Evolutionary conservation across 2,113 vertebrate genomes (phyloP), one percentile per base, ranked within the genome.

Genomic region (Serilophus lunatus): DNA sequence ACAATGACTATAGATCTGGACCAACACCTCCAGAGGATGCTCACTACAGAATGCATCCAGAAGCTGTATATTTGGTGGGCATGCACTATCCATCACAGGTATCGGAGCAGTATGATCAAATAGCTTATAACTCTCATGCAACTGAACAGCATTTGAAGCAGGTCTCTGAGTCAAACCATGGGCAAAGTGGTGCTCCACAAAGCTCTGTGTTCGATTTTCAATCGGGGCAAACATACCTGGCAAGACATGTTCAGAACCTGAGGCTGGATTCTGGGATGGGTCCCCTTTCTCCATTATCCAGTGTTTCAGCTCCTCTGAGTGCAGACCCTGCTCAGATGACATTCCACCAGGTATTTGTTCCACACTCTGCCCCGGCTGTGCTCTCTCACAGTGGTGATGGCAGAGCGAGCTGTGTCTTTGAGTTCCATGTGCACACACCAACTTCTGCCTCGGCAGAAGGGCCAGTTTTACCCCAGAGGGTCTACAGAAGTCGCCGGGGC

Each of bases 341-440:
- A n/a, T 98, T 99, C 94, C 98, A 98, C 82, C 97, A 98, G 83
- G 97, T 98, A 22, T 97, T 99, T 93, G 98, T 98, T 95, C 98
- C 99, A 3, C 98, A 98, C 92, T 99, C 99, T 33, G 98, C 99
- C 15, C 99, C 99, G 3, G 98, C 99, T 24, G 98, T 99, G 59
- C 98, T 99, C 91, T 96, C 97, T 13, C 98, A 98, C 26, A 97
- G 97, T 23, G 98, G 59, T 57, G 98, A 98, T 51, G 97, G 98
- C 91, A 98, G 97, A 93, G 97, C 97, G 6, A 97, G 97, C 92
- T 98, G 98, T 86, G 98, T 99, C 35, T 99, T 99, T 96, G 99
- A 99, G 90, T 99, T 99, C 96, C 99, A 99, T 91, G 95, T 98
- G 92, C 98, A 98, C 59, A 86, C 98, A 6, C 93, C 95, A 28